Conservation (phyloP, 2,113 vertebrate genomes). For the Cercopithecus mona region DNA sequence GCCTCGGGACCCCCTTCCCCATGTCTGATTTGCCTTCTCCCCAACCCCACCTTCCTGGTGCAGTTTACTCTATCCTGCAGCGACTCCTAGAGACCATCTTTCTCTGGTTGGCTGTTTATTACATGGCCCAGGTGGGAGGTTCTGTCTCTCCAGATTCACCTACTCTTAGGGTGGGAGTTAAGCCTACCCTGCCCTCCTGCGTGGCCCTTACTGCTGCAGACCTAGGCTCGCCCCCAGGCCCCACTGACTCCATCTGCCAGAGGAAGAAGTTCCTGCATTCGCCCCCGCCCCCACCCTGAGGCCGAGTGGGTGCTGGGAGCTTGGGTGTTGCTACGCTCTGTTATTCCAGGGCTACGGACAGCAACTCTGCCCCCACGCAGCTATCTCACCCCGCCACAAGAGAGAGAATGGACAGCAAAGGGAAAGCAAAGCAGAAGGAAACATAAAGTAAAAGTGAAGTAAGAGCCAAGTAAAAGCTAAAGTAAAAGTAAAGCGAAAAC, state of each 20-base stretch:
- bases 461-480: background rate
- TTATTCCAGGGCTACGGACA: background rate
- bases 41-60: background rate
- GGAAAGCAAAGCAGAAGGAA: background rate
- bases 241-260: background rate
- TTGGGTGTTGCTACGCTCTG: background rate
- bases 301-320: background rate
- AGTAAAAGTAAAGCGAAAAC: background rate
- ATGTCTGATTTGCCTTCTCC: background rate
- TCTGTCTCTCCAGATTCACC: background rate
- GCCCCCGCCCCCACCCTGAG: rapidly evolving
- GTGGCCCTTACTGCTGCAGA: background rate
- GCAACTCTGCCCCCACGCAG: rapidly evolving
- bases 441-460: background rate
- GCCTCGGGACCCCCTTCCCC: background rate
- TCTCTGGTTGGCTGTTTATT: background rate
- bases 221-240: rapidly evolving
- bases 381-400: rapidly evolving
- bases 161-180: background rate
- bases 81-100: background rate
- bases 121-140: rapidly evolving
- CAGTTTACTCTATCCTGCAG: background rate
- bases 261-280: background rate
- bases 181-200: background rate
- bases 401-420: background rate